These are phyloP conservation scores for Hemistola chrysoprasaria DNA, from an alignment of 2,888 invertebrate species.

Conservation along the genomic window DNA sequence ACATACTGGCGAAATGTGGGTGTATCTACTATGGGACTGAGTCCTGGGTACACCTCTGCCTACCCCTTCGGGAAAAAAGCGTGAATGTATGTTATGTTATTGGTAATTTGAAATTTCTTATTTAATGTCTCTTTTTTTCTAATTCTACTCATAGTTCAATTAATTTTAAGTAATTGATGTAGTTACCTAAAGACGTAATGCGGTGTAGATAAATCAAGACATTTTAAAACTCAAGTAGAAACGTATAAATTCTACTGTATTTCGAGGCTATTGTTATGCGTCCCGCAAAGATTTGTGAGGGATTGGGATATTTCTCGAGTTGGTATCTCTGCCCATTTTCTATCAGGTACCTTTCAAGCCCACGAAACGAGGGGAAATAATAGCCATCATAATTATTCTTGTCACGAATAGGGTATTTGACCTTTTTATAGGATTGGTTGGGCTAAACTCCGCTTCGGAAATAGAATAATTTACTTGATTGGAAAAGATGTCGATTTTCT, in stretches of 20 bases:
- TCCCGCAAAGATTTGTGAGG: constrained; percentile 29
- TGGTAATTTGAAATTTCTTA: too few relatives aligned
- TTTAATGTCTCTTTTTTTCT: too few relatives aligned
- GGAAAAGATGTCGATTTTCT: constrained; percentile 3
- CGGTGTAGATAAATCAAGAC: constrained; percentile 26
- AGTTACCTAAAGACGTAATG: constrained; percentile 15
- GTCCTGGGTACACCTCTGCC: too few relatives aligned
- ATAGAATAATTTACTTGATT: constrained; percentile 9
- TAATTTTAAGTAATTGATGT: too few relatives aligned
- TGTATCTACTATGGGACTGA: too few relatives aligned
- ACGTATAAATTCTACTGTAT: constrained; percentile 29
- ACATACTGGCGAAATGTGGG: too few relatives aligned
- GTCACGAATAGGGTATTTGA: constrained; percentile 28
- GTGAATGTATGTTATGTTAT: too few relatives aligned
- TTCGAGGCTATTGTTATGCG: constrained; percentile 31
- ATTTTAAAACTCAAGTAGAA: constrained; percentile 26
- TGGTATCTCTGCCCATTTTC: constrained; percentile 10
- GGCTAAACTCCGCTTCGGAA: constrained; percentile 11
- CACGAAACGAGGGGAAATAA: constrained; percentile 20
- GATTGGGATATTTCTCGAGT: constrained; percentile 25
- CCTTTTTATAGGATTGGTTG: constrained; percentile 18
- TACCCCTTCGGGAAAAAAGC: too few relatives aligned
- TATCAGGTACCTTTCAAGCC: constrained; percentile 11
- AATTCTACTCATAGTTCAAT: too few relatives aligned
- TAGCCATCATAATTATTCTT: constrained; percentile 27